Base-by-base conservation (phyloP, 1,140 invertebrate genomes). In the Pseudomyrmex gracilis region DNA sequence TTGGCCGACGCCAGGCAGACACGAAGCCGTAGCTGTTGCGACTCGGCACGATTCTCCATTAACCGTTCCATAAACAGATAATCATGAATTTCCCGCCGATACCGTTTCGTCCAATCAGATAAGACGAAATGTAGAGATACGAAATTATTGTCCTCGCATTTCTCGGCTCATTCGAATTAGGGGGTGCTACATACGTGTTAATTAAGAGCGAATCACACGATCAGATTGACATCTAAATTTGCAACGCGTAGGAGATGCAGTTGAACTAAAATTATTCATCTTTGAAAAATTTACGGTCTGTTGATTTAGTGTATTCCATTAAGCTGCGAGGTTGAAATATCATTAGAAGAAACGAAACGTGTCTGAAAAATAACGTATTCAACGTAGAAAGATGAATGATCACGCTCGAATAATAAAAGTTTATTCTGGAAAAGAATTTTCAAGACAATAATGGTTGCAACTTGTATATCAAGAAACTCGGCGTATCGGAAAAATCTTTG, bases 41-140 rank as follows among this genome's bases (percentile, higher is more conserved):
- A 73, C 73, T 85, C 85, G 77, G 83, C 86, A 88, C 87, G 84
- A 87, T 80, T 34, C 83, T 82, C 91, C 83, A 92, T 93, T 93
- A 93, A 88, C 86, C 87, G 73, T 67, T 73, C 91, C 84, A 91
- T 94, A 93, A 94, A 94, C 93, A 93, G 92, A 90, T 93, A 94
- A 92, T 93, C 90, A 89, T 68, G 83, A 89, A 89, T 91, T 89
- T 91, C 87, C 86, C 74, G 55, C 57, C 90, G 92, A 92, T 92
- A 93, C 87, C 89, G 85, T 78, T 34, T 87, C 82, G 87, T 85
- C 90, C 89, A 92, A 92, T 93, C 93, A 92, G 92, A 93, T 93
- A 92, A 90, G 87, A 77, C 64, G 61, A 53, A 64, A 87, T 87
- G 88, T 85, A 86, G 87, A 92, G 92, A 93, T 93, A 93, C 92